Evolutionary conservation across 2,888 invertebrate genomes (phyloP), one percentile per base, ranked within the genome.

Genomic region (Chirona hameri): DNA sequence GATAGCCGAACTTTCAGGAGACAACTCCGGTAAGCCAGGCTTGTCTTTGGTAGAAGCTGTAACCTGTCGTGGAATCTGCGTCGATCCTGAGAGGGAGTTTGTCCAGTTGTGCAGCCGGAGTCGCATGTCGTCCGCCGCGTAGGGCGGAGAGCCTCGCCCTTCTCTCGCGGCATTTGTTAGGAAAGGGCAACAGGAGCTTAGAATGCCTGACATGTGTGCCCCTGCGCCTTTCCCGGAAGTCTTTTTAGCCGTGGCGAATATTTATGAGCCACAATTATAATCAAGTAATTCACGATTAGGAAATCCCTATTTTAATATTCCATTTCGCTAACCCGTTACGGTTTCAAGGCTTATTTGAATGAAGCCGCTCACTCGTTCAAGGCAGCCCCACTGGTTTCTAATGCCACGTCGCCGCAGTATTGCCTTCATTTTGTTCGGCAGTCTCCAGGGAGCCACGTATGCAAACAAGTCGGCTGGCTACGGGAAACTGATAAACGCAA

Each of bases 161-260:
- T 76, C 76, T 24, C 18, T 76, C 12, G 10, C 46, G 14, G 76
- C 27, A 24, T 27, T 24, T 21, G 24, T 76, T 7, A 76, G 46
- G 72, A 76, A 76, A 24, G 76, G 76, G 76, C 76, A 76, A 39
- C 76, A 76, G 46, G 76, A 76, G 76, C 39, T 76, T 12, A 76
- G 5, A 46, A 76, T 76, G 46, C 76, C 76, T 9, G 76, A 21
- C 39, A 76, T 46, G 39, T 24, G 65, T 27, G 65, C 65, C n/a
- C 65, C 65, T 65, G n/a, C 12, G n/a, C 65, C 65, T 65, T 27
- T 65, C 12, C 27, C 12, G 65, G 1, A 0, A 7, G 9, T 7
- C 65, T 65, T 65, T 27, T 65, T 65, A 10, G 27, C 65, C 65
- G 65, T 65, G 27, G 65, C n/a, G 65, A 24, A 57, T 57, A 24